Evolutionary conservation across 2,888 invertebrate genomes (phyloP).

Genomic region (Dusona sp.): DNA sequence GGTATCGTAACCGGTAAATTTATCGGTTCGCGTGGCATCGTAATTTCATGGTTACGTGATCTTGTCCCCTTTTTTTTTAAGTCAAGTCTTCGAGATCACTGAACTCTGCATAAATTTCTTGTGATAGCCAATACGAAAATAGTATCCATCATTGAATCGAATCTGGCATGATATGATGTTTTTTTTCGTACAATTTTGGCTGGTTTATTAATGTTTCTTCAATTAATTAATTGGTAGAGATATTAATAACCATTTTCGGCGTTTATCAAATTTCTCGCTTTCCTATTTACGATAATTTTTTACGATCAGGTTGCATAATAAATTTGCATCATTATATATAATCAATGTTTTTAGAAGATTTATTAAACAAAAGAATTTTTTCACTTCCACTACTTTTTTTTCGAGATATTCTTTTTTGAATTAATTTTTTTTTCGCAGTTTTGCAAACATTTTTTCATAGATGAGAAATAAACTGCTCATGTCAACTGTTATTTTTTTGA

Average conservation of each 20-base stretch:
- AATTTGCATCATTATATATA: not conserved
- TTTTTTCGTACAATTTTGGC: not conserved
- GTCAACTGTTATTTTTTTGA: not conserved
- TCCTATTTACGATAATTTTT: not conserved
- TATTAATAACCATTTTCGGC: not conserved
- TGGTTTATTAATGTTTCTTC: not conserved
- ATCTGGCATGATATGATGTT: not conserved
- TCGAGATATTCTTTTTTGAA: not conserved
- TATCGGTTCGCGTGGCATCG: slow-evolving; percentile 63
- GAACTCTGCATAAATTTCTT: slow-evolving; percentile 37
- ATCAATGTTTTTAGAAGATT: not conserved
- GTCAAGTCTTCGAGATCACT: slow-evolving; percentile 43
- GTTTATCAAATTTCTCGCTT: not conserved
- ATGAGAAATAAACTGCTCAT: not conserved
- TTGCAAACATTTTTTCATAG: no score
- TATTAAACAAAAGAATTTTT: not conserved
- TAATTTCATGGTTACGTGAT: slow-evolving; percentile 64
- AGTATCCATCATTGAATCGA: not conserved
- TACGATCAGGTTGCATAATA: not conserved
- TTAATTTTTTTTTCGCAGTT: not conserved
- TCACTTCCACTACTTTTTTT: not conserved
- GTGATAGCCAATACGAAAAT: not conserved
- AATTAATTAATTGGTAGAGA: not conserved
- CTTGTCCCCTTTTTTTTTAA: slow-evolving; percentile 29
- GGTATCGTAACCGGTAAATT: slow-evolving; percentile 59